These are phyloP conservation scores for Lasiurus borealis DNA, from an alignment of 2,113 vertebrate species.

Conservation along the genomic window DNA sequence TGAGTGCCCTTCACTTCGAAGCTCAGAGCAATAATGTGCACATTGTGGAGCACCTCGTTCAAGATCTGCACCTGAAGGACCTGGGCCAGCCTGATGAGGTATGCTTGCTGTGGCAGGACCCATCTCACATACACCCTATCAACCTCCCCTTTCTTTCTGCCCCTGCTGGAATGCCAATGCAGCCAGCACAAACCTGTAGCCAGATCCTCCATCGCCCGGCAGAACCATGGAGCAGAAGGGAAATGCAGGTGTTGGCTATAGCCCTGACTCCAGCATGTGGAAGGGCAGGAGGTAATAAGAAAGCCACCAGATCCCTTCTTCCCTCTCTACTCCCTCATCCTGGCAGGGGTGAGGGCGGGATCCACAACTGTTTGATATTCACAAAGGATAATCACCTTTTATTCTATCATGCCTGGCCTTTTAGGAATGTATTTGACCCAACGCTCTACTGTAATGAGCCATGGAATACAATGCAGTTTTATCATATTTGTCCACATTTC, in stretches of 20 bases:
- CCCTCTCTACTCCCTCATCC: not conserved
- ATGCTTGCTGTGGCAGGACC: not conserved
- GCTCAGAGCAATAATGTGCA: constrained; percentile 91
- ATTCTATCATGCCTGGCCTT: not conserved
- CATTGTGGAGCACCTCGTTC: constrained; percentile 92
- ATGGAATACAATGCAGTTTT: not conserved
- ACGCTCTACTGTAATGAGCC: not conserved
- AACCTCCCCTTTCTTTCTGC: not conserved
- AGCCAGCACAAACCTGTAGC: not conserved
- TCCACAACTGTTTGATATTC: not conserved
- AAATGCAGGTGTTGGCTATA: not conserved
- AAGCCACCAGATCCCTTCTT: not conserved
- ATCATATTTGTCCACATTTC: not conserved
- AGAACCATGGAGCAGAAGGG: not conserved
- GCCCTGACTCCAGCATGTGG: not conserved
- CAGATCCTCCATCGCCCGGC: not conserved
- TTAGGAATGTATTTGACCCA: not conserved
- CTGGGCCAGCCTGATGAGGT: constrained; percentile 91
- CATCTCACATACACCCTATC: not conserved
- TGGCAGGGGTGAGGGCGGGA: not conserved
- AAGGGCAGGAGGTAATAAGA: not conserved
- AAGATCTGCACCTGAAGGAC: constrained; percentile 93
- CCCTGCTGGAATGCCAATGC: not conserved
- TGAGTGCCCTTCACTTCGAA: constrained; percentile 94
- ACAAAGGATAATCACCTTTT: not conserved